Percentiles rank a stretch among this genome's conserved stretches.
phyloP scores from a whole-genome alignment of 2,888 invertebrate species.

The Eueremaeus valkanovi region DNA sequence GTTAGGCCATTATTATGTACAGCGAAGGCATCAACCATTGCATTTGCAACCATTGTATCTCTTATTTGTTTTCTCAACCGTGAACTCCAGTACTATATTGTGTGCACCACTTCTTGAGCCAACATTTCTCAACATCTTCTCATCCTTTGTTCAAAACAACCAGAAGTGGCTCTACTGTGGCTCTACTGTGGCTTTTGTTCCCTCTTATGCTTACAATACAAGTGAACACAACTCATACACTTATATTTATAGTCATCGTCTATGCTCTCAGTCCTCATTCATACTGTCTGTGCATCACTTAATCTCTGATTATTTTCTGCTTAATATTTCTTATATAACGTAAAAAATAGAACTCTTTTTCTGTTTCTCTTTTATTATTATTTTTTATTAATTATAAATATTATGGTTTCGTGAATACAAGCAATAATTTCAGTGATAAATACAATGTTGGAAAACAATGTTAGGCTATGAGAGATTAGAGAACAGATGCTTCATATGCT shows the following conservation, averaged over 20 bases:
- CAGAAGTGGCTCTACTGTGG: slow-evolving; percentile 10
- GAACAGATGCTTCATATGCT: neutral
- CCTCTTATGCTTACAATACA: neutral
- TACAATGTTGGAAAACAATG: neutral
- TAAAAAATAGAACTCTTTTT: neutral
- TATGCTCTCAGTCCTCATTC: neutral
- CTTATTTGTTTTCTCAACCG: slow-evolving; percentile 15
- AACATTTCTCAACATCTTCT: neutral
- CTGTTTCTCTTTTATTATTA: neutral
- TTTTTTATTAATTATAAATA: neutral
- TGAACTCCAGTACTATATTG: slow-evolving; percentile 4
- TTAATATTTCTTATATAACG: neutral
- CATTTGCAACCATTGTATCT: slow-evolving; percentile 5
- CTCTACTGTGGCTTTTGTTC: neutral
- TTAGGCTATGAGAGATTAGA: neutral
- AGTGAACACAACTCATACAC: neutral
- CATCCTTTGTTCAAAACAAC: neutral
- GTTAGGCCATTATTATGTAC: slow-evolving; percentile 4
- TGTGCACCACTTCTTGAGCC: slow-evolving; percentile 6
- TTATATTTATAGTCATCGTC: neutral
- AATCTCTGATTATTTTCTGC: neutral
- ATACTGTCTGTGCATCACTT: slow-evolving; percentile 5
- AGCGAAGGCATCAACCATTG: neutral
- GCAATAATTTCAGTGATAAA: neutral
- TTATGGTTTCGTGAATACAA: neutral